Percentiles rank a stretch among this genome's conserved stretches.
These are phyloP conservation scores for Mythimna lalbum DNA, from an alignment of 2,888 invertebrate genomes.

Conservation along the genomic window DNA sequence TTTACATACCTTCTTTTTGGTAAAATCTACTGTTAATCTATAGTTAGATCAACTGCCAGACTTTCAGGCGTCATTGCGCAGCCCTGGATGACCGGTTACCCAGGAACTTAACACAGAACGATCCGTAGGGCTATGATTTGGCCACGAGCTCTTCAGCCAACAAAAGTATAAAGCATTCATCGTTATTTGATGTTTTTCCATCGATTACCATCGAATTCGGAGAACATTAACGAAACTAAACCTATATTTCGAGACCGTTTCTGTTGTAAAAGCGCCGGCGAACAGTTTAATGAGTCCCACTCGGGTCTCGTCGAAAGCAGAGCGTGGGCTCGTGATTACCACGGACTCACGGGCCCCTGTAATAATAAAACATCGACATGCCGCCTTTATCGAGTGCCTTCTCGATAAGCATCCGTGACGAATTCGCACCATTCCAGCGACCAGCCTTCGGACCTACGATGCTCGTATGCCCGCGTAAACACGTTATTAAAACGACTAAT, in stretches of 20 bases:
- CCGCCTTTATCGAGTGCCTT: slow-evolving; percentile 87
- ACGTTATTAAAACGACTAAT: slow-evolving; percentile 63
- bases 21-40: not conserved
- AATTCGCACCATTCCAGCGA: slow-evolving; percentile 85
- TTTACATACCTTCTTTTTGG: no score
- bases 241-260: slow-evolving; percentile 45
- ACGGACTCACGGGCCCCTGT: slow-evolving; percentile 73
- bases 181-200: slow-evolving; percentile 23
- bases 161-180: slow-evolving; percentile 22
- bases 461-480: slow-evolving; percentile 54
- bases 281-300: slow-evolving; percentile 73
- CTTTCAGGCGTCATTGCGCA: not conserved
- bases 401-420: slow-evolving; percentile 90
- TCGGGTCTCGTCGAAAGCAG: slow-evolving; percentile 79
- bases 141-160: not conserved
- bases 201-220: slow-evolving; percentile 35
- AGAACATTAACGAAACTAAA: slow-evolving; percentile 46
- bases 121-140: not conserved
- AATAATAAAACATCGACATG: slow-evolving; percentile 88
- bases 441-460: slow-evolving; percentile 55
- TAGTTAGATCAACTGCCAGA: not conserved
- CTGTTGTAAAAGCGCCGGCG: slow-evolving; percentile 38
- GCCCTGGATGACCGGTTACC: no score
- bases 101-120: no score
- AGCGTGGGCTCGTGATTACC: slow-evolving; percentile 81